Evolutionary conservation across 2,888 invertebrate species (phyloP), one percentile per base, ranked within the genome.

Genomic region (Heliconius aoede): DNA sequence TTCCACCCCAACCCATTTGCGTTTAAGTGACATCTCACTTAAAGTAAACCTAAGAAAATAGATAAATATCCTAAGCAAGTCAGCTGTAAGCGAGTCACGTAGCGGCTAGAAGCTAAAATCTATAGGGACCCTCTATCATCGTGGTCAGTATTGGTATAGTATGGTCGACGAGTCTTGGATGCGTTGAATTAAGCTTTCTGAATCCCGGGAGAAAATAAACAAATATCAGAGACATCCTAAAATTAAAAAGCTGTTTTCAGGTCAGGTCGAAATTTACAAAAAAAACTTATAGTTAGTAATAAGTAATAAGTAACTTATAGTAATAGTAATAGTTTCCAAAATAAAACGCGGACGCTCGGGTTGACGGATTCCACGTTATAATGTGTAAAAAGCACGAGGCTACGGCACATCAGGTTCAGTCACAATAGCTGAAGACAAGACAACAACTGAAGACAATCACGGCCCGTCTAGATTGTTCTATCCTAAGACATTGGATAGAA

Each of bases 61-160:
- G 36, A 75, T 75, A 71, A 75, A 71, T 55, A 74, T 46, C 61
- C 51, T 62, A 62, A 71, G 71, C 62, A 67, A 32, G 30, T 32
- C 62, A 75, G 36, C 62, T 30, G 71, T 32, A 75, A 30, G 32
- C 75, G 46, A 32, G 77, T 77, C 77, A 77, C 77, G 77, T 77
- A 74, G 64, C 40, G 69, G 69, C 77, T 77, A 77, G 74, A 74
- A 60, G 64, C 60, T 58, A 58, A 74, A 76, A 71, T 73, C 73
- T 73, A 72, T 55, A 36, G 75, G 75, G 76, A 76, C 71, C 69
- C 24, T 73, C 73, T 72, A 69, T 76, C 73, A 78, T 67, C 67
- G 74, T 72, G 78, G 76, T 69, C 73, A 72, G 58, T 72, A 69
- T 69, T 60, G 71, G 46, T 32, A 32, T 64, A 71, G 55, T n/a